A percentile compares a stretch with the other conserved stretches of the same genome.
Conservation (phyloP, 2,113 vertebrate genomes). For the Rhabdomys dilectus region DNA sequence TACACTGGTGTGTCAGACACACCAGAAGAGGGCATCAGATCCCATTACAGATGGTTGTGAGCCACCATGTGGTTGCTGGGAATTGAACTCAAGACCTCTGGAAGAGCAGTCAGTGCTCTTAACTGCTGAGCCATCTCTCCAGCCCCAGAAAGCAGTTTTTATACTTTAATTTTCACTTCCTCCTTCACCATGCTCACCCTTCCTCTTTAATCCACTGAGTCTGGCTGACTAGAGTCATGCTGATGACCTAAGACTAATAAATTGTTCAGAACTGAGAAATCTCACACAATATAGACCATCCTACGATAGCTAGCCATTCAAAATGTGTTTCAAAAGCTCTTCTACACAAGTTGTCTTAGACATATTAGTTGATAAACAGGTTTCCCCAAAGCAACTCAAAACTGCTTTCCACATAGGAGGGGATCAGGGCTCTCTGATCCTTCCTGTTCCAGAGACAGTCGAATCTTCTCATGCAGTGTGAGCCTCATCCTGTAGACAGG, state of each 20-base stretch:
- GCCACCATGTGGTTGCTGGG: too few species aligned
- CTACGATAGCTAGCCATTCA: neutral
- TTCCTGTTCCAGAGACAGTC: too few species aligned
- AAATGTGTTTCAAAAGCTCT: neutral
- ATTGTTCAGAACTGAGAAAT: neutral
- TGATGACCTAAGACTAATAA: neutral
- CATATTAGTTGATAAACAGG: slow-evolving; percentile 18
- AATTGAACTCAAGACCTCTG: too few species aligned
- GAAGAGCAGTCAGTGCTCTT: too few species aligned
- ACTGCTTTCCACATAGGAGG: slow-evolving; percentile 39
- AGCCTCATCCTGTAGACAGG: too few species aligned
- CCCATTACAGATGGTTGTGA: too few species aligned
- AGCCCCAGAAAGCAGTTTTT: neutral
- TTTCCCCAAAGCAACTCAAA: slow-evolving; percentile 12
- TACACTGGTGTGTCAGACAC: too few species aligned
- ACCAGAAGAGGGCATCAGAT: too few species aligned
- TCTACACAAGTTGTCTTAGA: neutral
- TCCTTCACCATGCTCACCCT: neutral
- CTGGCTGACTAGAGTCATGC: neutral
- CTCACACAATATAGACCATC: neutral
- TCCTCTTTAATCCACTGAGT: neutral
- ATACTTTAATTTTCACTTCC: neutral
- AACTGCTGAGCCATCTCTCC: too few species aligned
- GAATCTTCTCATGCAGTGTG: too few species aligned
- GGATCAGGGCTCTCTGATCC: neutral